Evolutionary conservation across 2,113 vertebrate species (phyloP).

Genomic region (Ophiodon elongatus): DNA sequence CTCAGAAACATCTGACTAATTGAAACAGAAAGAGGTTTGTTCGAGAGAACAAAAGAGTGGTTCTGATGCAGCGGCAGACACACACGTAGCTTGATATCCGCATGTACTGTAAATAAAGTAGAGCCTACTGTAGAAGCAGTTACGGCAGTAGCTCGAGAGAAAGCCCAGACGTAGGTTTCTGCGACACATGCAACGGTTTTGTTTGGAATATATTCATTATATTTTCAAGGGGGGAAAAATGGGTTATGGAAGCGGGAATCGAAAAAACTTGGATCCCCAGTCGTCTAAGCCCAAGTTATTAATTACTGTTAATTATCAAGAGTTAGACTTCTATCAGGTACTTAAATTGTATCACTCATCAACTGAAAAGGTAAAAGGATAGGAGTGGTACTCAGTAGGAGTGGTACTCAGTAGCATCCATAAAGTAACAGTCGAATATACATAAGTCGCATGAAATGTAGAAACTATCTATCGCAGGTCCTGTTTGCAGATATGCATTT

Average conservation of each 20-base stretch:
- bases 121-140: not conserved
- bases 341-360: not conserved
- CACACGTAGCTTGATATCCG: not conserved
- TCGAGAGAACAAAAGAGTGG: not conserved
- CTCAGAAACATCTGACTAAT: not conserved
- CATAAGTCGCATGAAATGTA: not conserved
- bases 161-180: not conserved
- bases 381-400: too few relatives aligned
- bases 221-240: not conserved
- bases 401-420: not conserved
- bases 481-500: constrained; percentile 17
- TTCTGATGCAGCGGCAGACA: not conserved
- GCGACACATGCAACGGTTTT: not conserved
- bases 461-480: not conserved
- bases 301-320: not conserved
- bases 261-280: not conserved
- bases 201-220: not conserved
- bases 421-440: not conserved
- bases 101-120: not conserved
- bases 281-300: not conserved
- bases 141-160: not conserved
- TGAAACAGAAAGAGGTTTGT: not conserved
- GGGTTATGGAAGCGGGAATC: too few relatives aligned
- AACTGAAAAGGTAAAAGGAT: not conserved
- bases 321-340: not conserved